A percentile compares a stretch with the other conserved stretches of the same genome.
phyloP scores from a whole-genome alignment of 2,113 vertebrate species.

The Dendrocopos noguchii region DNA sequence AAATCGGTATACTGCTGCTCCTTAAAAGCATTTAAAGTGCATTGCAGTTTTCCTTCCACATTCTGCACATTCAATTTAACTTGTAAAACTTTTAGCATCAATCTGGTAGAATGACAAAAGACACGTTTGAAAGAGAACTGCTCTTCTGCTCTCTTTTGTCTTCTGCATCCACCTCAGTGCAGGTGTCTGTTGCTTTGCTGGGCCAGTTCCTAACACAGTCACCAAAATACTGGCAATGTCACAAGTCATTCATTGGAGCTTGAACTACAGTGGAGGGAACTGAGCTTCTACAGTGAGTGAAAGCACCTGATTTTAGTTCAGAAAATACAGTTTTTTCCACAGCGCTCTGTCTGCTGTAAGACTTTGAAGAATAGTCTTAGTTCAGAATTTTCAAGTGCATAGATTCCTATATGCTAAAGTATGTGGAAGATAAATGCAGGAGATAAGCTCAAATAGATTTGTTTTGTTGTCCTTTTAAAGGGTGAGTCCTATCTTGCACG shows the following conservation, averaged over 20 bases:
- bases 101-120: not conserved
- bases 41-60: not conserved
- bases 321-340: not conserved
- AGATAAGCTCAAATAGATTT: not conserved
- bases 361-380: not conserved
- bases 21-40: constrained; percentile 17
- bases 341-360: not conserved
- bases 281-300: not conserved
- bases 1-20: not conserved
- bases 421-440: not conserved
- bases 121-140: not conserved
- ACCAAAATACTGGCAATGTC: not conserved
- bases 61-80: not conserved
- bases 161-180: not conserved
- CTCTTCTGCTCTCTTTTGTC: not conserved
- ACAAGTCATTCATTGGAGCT: not conserved
- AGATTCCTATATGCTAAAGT: not conserved
- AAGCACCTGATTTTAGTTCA: not conserved
- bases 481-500: not conserved
- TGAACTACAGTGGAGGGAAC: not conserved
- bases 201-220: not conserved
- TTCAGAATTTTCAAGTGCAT: not conserved
- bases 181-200: not conserved
- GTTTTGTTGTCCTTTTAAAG: not conserved
- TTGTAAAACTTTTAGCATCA: not conserved